phyloP scores from a whole-genome alignment of 2,113 vertebrate genomes.

The Anseranas semipalmata region DNA sequence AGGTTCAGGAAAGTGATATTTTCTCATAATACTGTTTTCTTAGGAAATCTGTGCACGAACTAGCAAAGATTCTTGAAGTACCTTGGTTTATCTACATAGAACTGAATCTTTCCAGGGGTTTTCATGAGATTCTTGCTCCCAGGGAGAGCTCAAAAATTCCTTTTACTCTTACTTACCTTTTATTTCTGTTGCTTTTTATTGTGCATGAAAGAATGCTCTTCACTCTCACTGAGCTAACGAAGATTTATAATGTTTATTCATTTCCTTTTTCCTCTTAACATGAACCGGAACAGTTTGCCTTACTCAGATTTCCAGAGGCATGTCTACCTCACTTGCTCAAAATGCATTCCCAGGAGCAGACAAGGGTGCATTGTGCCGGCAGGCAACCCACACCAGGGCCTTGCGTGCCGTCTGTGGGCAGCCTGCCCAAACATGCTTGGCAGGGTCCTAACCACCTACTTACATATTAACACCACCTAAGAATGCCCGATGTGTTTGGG shows the following conservation, averaged over 20 bases:
- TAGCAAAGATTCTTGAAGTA: background rate
- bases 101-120: background rate
- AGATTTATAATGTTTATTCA: slow-evolving; percentile 48
- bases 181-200: background rate
- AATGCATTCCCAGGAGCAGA: slow-evolving; percentile 34
- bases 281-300: slow-evolving; percentile 58
- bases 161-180: background rate
- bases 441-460: slow-evolving; percentile 40
- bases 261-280: slow-evolving; percentile 59
- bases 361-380: slow-evolving; percentile 56
- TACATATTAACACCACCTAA: slow-evolving; percentile 49
- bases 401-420: background rate
- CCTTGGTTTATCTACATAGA: background rate
- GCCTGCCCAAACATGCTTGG: slow-evolving; percentile 35
- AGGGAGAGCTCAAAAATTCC: background rate
- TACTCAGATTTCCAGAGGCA: slow-evolving; percentile 45
- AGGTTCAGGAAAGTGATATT: background rate
- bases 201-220: slow-evolving; percentile 6
- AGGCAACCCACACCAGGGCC: background rate
- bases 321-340: slow-evolving; percentile 23
- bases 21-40: background rate
- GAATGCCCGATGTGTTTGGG: slow-evolving; percentile 6
- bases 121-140: background rate
- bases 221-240: background rate
- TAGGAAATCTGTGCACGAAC: background rate